Conservation (phyloP, 2,113 vertebrate species). For the Lophotis ruficrista region DNA sequence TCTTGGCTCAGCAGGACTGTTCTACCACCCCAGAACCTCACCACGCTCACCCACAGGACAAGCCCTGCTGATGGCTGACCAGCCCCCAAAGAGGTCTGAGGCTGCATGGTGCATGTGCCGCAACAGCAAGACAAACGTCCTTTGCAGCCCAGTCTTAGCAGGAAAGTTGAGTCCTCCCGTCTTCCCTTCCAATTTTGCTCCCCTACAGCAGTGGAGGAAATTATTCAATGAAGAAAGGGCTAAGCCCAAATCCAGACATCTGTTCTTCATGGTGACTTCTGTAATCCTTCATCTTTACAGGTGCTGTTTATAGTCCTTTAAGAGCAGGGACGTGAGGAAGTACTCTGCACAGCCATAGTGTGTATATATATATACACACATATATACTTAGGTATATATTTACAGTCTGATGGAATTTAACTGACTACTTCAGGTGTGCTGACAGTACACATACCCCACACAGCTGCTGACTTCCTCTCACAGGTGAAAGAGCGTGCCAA, state of each 20-base stretch:
- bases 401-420: neutral
- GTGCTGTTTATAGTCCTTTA: neutral
- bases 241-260: neutral
- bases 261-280: neutral
- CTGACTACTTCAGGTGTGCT: neutral
- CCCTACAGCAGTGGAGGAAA: neutral
- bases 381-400: too few species aligned
- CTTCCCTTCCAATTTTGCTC: neutral
- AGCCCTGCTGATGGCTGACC: neutral
- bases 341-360: neutral
- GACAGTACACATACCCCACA: neutral
- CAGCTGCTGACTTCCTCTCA: neutral
- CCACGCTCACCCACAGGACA: neutral
- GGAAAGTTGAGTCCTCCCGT: neutral
- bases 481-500: neutral
- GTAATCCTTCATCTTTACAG: neutral
- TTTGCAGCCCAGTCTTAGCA: neutral
- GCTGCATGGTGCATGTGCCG: neutral
- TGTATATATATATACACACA: too few species aligned
- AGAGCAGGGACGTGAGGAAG: neutral
- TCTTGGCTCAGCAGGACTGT: neutral
- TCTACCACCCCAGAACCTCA: neutral
- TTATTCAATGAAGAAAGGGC: neutral
- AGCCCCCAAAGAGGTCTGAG: neutral
- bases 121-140: neutral